phyloP scores from a whole-genome alignment of 2,888 invertebrate species.

The Blomia tropicalis region DNA sequence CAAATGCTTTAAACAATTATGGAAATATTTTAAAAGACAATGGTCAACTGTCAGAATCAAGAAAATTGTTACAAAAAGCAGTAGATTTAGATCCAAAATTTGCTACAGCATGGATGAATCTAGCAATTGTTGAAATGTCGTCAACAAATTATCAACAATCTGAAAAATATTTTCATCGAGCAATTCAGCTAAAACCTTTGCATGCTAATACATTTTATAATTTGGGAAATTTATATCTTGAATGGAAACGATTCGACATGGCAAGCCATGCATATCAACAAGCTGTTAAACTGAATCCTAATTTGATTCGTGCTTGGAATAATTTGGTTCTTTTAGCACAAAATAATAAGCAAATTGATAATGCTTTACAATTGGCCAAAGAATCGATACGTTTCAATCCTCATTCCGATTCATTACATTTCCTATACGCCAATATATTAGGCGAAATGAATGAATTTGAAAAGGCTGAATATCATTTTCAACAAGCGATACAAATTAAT shows the following conservation, averaged over 20 bases:
- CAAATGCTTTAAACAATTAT: constrained; percentile 84
- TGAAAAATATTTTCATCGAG: constrained; percentile 58
- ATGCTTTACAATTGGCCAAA: constrained; percentile 53
- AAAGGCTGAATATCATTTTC: constrained; percentile 65
- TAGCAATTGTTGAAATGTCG: constrained; percentile 73
- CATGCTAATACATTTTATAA: constrained; percentile 91
- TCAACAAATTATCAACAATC: constrained; percentile 54
- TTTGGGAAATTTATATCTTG: constrained; percentile 79
- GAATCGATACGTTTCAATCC: constrained; percentile 55
- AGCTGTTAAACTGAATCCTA: constrained; percentile 57
- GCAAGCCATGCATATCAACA: constrained; percentile 67
- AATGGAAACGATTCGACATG: constrained; percentile 51
- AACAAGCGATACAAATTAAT: constrained; percentile 50
- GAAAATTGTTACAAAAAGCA: constrained; percentile 53
- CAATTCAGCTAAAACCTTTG: constrained; percentile 54
- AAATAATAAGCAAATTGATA: constrained; percentile 49
- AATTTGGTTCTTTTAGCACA: constrained; percentile 72
- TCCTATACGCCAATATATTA: constrained; percentile 69
- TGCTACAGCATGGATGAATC: constrained; percentile 95
- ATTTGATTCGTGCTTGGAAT: constrained; percentile 73
- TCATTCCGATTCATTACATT: constrained; percentile 58
- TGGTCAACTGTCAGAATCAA: constrained; percentile 52
- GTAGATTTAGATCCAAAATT: constrained; percentile 60
- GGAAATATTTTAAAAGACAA: constrained; percentile 65
- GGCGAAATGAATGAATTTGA: constrained; percentile 62